Conservation (phyloP, 2,113 vertebrate species). For the Labeo catla region DNA sequence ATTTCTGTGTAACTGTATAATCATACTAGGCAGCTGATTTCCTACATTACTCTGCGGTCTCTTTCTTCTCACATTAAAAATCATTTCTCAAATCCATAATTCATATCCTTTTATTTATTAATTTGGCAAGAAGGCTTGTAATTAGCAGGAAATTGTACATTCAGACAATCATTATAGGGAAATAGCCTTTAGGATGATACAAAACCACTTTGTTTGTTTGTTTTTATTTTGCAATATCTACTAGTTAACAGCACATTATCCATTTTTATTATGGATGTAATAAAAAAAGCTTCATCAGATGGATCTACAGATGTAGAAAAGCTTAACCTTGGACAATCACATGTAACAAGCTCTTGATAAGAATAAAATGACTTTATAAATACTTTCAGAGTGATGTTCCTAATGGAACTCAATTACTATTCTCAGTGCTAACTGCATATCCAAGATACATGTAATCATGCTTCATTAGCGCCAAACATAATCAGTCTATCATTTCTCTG, state of each 20-base stretch:
- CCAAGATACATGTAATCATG: slow-evolving; percentile 14
- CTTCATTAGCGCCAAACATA: slow-evolving; percentile 28
- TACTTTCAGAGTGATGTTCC: neutral
- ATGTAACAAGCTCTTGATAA: neutral
- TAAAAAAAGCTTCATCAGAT: neutral
- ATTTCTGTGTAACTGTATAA: neutral
- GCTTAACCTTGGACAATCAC: neutral
- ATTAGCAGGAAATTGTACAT: neutral
- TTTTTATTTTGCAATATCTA: neutral
- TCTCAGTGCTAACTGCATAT: slow-evolving; percentile 2
- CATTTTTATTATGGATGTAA: neutral
- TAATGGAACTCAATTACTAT: slow-evolving; percentile 4
- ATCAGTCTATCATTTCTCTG: slow-evolving; percentile 43
- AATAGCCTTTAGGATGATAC: neutral
- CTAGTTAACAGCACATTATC: neutral
- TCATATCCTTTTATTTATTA: neutral
- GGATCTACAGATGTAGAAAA: neutral
- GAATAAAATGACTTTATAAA: neutral
- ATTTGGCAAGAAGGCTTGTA: neutral
- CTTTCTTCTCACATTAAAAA: neutral
- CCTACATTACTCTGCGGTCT: neutral
- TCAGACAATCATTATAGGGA: neutral
- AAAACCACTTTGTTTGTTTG: neutral
- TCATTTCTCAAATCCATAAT: neutral
- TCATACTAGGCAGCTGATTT: neutral